Conservation (phyloP, 30 jellyfish, hydroid and myxozoan genomes). For the Turritopsis dohrnii region DNA sequence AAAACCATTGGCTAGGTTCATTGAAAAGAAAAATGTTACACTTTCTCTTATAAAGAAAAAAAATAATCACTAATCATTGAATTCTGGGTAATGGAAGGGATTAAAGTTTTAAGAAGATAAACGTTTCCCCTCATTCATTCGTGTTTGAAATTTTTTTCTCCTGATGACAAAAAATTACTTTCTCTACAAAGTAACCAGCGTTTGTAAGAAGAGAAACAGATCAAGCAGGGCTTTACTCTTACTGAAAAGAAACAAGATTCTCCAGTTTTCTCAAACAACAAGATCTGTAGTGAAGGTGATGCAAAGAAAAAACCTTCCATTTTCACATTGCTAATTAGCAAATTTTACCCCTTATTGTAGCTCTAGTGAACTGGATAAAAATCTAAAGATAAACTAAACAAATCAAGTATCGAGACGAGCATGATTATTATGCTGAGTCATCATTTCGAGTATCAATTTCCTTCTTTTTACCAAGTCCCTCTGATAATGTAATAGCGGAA, state of each 20-base stretch:
- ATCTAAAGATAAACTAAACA: too few species aligned
- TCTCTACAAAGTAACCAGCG: too few species aligned
- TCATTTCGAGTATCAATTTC: not conserved
- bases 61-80: not conserved
- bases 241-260: too few species aligned
- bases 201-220: too few species aligned
- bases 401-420: not conserved
- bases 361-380: too few species aligned
- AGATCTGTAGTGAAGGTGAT: too few species aligned
- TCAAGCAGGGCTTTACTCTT: too few species aligned
- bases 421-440: not conserved
- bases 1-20: not conserved
- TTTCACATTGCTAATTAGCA: too few species aligned
- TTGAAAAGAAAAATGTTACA: not conserved
- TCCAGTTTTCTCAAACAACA: too few species aligned
- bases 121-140: not conserved
- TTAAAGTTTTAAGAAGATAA: not conserved
- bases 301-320: too few species aligned
- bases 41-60: not conserved
- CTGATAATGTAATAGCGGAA: too few species aligned
- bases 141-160: not conserved
- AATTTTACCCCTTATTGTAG: too few species aligned
- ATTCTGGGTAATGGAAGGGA: not conserved
- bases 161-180: not conserved
- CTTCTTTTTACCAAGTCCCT: not conserved